phyloP scores from a whole-genome alignment of 92 coral and sea anemone species.

The Porites cylindrica region DNA sequence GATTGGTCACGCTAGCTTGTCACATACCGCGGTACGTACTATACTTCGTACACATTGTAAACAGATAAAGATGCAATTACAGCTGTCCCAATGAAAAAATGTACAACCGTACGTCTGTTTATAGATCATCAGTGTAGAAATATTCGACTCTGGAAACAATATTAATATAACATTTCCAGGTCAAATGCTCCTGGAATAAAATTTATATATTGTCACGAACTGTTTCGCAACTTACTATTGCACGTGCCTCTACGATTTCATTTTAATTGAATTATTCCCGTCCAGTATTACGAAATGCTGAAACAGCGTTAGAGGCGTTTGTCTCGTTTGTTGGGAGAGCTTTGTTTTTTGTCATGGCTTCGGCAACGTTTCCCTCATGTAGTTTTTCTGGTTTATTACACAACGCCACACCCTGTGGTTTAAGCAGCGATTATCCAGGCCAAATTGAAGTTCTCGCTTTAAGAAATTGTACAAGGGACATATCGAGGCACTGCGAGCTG shows the following conservation, averaged over 20 bases:
- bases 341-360: conserved; percentile 24
- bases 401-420: neutral
- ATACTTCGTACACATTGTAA: neutral
- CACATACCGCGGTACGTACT: conserved; percentile 14
- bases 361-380: conserved; percentile 20
- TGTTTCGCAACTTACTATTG: neutral
- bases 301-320: conserved; percentile 13
- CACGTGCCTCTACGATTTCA: neutral
- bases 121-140: conserved; percentile 31
- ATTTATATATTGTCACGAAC: conserved; percentile 1
- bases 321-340: neutral
- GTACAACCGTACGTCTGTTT: conserved; percentile 20
- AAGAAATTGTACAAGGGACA: neutral
- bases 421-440: conserved; percentile 1
- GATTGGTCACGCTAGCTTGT: conserved; percentile 13
- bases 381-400: conserved; percentile 10
- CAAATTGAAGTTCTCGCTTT: conserved; percentile 2
- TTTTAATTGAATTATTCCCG: neutral
- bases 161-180: conserved; percentile 11
- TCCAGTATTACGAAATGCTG: neutral
- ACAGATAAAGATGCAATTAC: conserved; percentile 23
- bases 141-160: conserved; percentile 24
- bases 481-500: conserved; percentile 23
- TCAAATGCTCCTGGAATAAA: conserved; percentile 24
- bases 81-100: conserved; percentile 13